Evolutionary conservation across 2,888 invertebrate species (phyloP).

Genomic region (Tricholauxania praeusta): DNA sequence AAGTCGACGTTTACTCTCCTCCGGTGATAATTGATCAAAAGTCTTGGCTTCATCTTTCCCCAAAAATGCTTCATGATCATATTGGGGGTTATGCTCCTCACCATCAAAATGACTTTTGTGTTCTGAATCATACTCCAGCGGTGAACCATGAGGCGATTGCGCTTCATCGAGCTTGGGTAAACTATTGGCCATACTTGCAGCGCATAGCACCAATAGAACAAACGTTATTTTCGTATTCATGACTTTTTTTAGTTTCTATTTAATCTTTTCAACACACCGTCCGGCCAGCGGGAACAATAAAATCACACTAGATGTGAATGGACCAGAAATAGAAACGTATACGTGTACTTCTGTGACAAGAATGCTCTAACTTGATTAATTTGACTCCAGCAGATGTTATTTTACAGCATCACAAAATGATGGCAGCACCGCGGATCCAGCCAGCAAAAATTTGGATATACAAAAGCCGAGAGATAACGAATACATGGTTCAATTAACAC

Average conservation of each 20-base stretch:
- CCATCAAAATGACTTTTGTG: slow-evolving; percentile 82
- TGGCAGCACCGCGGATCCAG: too few relatives aligned
- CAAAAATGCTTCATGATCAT: slow-evolving; percentile 97
- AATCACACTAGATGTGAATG: too few relatives aligned
- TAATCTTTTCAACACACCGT: too few relatives aligned
- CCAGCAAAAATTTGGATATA: too few relatives aligned
- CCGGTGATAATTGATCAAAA: slow-evolving; percentile 93
- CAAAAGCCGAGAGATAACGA: too few relatives aligned
- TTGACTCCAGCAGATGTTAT: background rate
- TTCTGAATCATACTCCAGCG: slow-evolving; percentile 79
- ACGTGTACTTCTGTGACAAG: slow-evolving; percentile 42
- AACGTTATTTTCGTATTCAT: background rate
- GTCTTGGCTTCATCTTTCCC: slow-evolving; percentile 93
- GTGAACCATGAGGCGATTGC: slow-evolving; percentile 68
- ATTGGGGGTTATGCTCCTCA: slow-evolving; percentile 87
- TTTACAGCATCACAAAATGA: too few relatives aligned
- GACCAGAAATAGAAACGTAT: background rate
- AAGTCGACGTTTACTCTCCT: slow-evolving; percentile 92
- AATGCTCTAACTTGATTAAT: slow-evolving; percentile 44
- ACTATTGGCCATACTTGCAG: slow-evolving; percentile 60
- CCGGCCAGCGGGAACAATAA: too few relatives aligned
- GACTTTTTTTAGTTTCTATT: background rate
- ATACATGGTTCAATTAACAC: too few relatives aligned
- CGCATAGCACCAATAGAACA: background rate
- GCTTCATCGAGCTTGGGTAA: slow-evolving; percentile 78